Evolutionary conservation across 2,888 invertebrate genomes (phyloP).

Genomic region (Sminthurinus aureus): DNA sequence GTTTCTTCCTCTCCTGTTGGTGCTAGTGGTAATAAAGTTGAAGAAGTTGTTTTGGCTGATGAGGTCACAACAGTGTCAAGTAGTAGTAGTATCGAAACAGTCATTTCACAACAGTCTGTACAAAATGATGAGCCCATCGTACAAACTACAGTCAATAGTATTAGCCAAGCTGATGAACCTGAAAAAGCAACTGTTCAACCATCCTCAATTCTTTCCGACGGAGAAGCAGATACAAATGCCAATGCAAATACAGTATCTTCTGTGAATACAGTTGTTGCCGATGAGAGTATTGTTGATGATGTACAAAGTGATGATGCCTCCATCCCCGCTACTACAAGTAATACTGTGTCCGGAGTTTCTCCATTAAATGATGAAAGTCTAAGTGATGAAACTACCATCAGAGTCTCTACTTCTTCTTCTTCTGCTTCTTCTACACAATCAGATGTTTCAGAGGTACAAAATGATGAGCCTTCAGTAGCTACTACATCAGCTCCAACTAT

Average conservation of each 20-base stretch:
- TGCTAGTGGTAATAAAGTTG: too few species aligned
- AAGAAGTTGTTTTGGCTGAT: not conserved
- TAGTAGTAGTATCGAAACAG: not conserved
- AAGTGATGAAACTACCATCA: not conserved
- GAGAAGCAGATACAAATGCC: not conserved
- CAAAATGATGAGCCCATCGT: conserved; percentile 12
- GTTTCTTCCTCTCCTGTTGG: not conserved
- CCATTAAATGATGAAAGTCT: conserved; percentile 4
- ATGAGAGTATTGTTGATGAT: not conserved
- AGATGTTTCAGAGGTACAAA: not conserved
- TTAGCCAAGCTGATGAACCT: not conserved
- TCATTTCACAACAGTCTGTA: not conserved
- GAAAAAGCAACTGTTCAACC: not conserved
- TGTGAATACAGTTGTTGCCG: not conserved
- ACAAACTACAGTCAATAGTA: not conserved
- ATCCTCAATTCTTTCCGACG: not conserved
- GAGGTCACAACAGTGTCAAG: not conserved
- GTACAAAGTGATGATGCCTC: not conserved
- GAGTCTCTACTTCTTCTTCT: not conserved
- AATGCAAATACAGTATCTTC: not conserved
- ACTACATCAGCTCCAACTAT: not conserved
- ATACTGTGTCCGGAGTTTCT: not conserved
- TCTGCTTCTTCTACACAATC: too few species aligned
- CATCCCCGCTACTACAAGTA: not conserved
- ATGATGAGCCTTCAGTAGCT: conserved; percentile 7